phyloP scores from a whole-genome alignment of 2,113 vertebrate species.

The Psophia crepitans region DNA sequence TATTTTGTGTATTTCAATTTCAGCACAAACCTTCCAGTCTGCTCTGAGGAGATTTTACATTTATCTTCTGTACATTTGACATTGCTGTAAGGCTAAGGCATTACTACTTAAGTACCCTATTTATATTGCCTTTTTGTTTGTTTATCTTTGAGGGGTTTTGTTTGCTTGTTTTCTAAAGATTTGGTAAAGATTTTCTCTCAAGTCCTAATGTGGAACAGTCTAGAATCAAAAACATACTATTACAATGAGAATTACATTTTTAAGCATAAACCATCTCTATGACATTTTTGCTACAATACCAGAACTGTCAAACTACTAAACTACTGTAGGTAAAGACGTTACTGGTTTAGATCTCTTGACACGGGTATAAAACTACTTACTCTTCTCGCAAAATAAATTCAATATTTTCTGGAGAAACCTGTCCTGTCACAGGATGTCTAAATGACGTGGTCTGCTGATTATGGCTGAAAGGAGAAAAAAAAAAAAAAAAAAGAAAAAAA shows the following conservation, averaged over 20 bases:
- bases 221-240: neutral
- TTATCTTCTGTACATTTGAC: neutral
- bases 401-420: slow-evolving; percentile 93
- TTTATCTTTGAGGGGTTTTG: neutral
- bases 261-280: neutral
- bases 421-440: slow-evolving; percentile 93
- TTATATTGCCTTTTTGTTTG: neutral
- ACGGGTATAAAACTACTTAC: slow-evolving; percentile 79
- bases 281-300: neutral
- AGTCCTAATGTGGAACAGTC: neutral
- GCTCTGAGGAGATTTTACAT: neutral
- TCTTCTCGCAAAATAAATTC: slow-evolving; percentile 93
- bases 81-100: neutral
- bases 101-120: neutral
- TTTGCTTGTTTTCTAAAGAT: neutral
- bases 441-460: slow-evolving; percentile 91
- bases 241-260: neutral
- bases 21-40: neutral
- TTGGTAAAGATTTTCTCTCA: neutral
- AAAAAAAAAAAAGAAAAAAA: neutral
- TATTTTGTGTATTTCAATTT: neutral
- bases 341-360: neutral
- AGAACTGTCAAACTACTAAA: neutral
- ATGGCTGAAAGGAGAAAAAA: slow-evolving; percentile 81
- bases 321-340: neutral